Evolutionary conservation across 2,797 vertebrate genomes (phyloP).

Genomic region (Eutrigla gurnardus): DNA sequence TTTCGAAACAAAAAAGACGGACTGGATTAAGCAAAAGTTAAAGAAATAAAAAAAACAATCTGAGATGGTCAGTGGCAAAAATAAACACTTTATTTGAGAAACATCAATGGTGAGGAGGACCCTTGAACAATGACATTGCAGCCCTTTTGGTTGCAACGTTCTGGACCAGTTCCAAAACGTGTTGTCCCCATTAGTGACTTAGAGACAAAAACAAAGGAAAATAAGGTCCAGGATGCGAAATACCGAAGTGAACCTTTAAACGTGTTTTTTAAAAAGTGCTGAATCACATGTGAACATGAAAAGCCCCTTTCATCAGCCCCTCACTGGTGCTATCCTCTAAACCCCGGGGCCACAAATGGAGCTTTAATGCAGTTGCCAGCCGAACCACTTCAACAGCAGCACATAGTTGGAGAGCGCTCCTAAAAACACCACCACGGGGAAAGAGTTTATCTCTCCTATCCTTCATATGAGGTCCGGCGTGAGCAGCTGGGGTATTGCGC

Average conservation of each 20-base stretch:
- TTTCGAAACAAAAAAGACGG: not conserved
- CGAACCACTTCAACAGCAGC: constrained; percentile 11
- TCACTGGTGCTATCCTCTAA: constrained; percentile 3
- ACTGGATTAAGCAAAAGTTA: not conserved
- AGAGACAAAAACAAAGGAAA: not conserved
- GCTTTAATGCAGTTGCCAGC: constrained; percentile 27
- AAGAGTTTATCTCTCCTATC: constrained; percentile 21
- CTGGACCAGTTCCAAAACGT: not conserved
- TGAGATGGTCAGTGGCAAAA: too few relatives aligned
- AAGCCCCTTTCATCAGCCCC: constrained; percentile 5
- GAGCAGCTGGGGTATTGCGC: constrained; percentile 19
- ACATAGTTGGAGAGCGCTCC: not conserved
- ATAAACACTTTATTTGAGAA: too few relatives aligned
- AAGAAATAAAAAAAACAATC: not conserved
- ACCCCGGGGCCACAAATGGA: constrained; percentile 8
- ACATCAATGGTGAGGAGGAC: too few relatives aligned
- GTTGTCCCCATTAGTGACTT: not conserved
- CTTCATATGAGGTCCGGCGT: constrained; percentile 27
- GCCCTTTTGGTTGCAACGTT: too few relatives aligned
- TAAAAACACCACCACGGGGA: not conserved
- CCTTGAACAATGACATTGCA: too few relatives aligned
- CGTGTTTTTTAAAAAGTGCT: constrained; percentile 11
- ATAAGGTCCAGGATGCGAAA: not conserved
- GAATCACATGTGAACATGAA: constrained; percentile 13
- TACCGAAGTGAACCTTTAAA: not conserved